Evolutionary conservation across 1,140 invertebrate genomes (phyloP), one percentile per base, ranked within the genome.

Genomic region (Papilio glaucus): DNA sequence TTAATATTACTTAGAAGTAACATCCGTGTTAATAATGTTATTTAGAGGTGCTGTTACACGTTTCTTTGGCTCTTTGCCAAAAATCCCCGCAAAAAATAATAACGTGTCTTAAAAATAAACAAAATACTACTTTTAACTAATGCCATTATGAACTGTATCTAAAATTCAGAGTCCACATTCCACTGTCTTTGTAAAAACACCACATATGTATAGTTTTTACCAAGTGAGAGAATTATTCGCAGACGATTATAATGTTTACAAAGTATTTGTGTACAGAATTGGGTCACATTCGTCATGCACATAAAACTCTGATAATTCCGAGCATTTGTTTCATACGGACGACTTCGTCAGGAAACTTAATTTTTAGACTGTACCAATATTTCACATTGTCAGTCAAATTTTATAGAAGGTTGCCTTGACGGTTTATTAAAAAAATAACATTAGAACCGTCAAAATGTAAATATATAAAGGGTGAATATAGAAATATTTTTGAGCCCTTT

Each of bases 1-100:
- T 60, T 61, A 15, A 71, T 61, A 12, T 33, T 41, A 49, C 41
- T 63, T 21, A 72, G 70, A 61, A 49, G 53, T 49, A 49, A 49
- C 18, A 49, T 21, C 45, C 18, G 45, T 49, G 21, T 49, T 49
- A 49, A 49, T 49, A 49, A 49, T 49, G 45, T 49, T 49, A 49
- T 49, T 49, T 49, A 49, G 18, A 49, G 45, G 45, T 49, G 45
- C 45, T 49, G 42, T 45, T 49, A 21, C 45, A 49, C 18, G 45
- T 18, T 49, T 10, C 45, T 18, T 49, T 49, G 45, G 45, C 45
- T 21, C 45, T 49, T 10, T 49, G 15, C 45, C 45, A 49, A 49
- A 49, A 49, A 49, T 18, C 18, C 21, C 45, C 9, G 45, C 45
- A 49, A 49, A 49, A 39, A 12, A 8, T 21, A 21, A n/a, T 21